Evolutionary conservation across 2,888 invertebrate genomes (phyloP).

Genomic region (Reticulitermes lucifugus): DNA sequence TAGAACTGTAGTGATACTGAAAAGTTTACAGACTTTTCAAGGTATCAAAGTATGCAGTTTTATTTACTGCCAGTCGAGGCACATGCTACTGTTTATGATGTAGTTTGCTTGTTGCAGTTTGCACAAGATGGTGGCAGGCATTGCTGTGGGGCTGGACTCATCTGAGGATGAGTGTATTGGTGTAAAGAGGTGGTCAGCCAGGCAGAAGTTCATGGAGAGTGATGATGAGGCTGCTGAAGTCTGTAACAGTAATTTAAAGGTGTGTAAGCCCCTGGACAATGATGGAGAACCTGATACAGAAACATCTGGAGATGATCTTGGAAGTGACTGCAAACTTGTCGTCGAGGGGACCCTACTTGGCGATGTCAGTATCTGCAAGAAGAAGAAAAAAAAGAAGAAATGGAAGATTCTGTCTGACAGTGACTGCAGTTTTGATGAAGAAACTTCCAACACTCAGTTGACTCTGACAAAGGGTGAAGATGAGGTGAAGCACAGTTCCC

Average conservation of each 20-base stretch:
- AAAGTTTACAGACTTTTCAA: too few species aligned
- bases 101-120: not conserved
- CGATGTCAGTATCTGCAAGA: not conserved
- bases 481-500: conserved; percentile 55
- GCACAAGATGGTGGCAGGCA: not conserved
- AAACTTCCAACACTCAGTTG: not conserved
- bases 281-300: not conserved
- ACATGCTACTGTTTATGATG: too few species aligned
- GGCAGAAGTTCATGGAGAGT: not conserved
- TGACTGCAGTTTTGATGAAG: not conserved
- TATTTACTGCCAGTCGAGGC: too few species aligned
- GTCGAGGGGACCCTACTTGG: not conserved
- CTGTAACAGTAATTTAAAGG: not conserved
- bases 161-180: conserved; percentile 27
- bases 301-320: not conserved
- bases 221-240: not conserved
- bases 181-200: not conserved
- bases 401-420: not conserved
- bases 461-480: conserved; percentile 53
- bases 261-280: not conserved
- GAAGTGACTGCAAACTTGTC: not conserved
- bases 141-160: not conserved
- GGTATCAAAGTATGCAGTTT: too few species aligned
- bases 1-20: too few species aligned
- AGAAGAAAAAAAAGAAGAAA: not conserved